Percentiles rank a stretch among this genome's conserved stretches.
Evolutionary conservation across 2,888 invertebrate genomes (phyloP).

Genomic region (Arrhopalites spinosus): DNA sequence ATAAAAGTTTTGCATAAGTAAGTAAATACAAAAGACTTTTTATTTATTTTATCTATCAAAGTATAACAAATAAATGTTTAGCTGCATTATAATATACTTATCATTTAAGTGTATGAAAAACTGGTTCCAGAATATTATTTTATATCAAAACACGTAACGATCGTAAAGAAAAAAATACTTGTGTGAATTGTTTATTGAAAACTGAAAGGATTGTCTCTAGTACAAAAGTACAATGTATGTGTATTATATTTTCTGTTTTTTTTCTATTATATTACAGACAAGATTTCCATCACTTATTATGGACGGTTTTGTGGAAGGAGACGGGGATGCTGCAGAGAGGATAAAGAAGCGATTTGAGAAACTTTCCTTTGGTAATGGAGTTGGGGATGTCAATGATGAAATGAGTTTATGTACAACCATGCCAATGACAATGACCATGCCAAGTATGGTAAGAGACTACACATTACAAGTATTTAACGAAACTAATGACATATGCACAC

Average conservation of each 20-base stretch:
- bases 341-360: slow-evolving; percentile 27
- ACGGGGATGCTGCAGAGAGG: not conserved
- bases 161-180: too few species aligned
- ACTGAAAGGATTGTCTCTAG: too few species aligned
- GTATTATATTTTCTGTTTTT: not conserved
- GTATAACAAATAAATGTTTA: not conserved
- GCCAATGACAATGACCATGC: slow-evolving; percentile 14
- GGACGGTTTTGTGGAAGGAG: slow-evolving; percentile 19
- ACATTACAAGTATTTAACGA: too few species aligned
- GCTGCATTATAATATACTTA: not conserved
- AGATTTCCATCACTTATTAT: slow-evolving; percentile 17
- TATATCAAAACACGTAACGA: too few species aligned
- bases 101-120: too few species aligned
- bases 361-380: slow-evolving; percentile 11
- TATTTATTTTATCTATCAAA: not conserved
- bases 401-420: not conserved
- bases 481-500: too few species aligned
- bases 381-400: not conserved
- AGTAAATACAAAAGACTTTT: not conserved
- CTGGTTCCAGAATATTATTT: too few species aligned
- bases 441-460: too few species aligned
- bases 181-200: not conserved
- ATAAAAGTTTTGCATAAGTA: not conserved
- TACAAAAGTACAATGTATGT: not conserved
- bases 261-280: not conserved